phyloP scores from a whole-genome alignment of 2,113 vertebrate genomes.

The Percina caprodes region DNA sequence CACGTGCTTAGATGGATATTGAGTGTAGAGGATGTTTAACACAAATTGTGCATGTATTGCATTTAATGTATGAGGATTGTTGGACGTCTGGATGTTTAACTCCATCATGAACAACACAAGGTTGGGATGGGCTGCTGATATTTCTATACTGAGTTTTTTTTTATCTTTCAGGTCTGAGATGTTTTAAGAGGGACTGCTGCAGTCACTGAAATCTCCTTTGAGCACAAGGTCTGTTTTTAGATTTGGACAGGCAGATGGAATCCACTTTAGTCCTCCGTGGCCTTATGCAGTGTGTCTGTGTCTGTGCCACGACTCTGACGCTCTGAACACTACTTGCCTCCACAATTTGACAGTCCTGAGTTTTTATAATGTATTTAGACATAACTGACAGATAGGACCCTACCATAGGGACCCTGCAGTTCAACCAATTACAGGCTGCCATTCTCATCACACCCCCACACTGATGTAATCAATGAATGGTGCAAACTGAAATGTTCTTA shows the following conservation, averaged over 20 bases:
- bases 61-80: background rate
- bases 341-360: conserved; percentile 23
- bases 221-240: conserved; percentile 70
- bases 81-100: background rate
- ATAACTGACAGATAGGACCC: conserved; percentile 31
- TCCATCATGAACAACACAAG: background rate
- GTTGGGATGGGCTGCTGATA: background rate
- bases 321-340: conserved; percentile 14
- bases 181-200: background rate
- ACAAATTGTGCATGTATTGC: background rate
- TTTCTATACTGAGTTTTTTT: background rate
- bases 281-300: conserved; percentile 43
- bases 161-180: conserved; percentile 1
- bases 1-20: no score
- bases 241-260: conserved; percentile 53
- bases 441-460: conserved; percentile 57
- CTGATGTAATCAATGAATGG: conserved; percentile 46
- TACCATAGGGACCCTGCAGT: background rate
- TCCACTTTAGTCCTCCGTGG: conserved; percentile 39
- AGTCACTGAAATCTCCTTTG: conserved; percentile 8
- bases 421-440: conserved; percentile 60
- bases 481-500: conserved; percentile 43
- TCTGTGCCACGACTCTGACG: conserved; percentile 36
- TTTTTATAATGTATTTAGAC: conserved; percentile 39
- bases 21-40: background rate